These are phyloP conservation scores for Tipula helvola DNA, from an alignment of 2,888 invertebrate species.

Conservation along the genomic window DNA sequence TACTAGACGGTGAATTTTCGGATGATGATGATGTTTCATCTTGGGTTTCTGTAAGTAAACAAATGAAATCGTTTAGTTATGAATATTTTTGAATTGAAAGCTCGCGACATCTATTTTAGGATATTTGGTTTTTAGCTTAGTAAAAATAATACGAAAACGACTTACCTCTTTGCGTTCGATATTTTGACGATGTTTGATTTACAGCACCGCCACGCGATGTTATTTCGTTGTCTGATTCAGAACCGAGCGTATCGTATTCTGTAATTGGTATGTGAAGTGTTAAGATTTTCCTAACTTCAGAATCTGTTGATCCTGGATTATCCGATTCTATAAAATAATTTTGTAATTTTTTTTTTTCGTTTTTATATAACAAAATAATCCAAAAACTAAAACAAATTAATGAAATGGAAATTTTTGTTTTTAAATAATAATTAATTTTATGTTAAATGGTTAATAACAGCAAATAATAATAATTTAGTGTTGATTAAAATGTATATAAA, in stretches of 20 bases:
- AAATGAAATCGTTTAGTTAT: background rate
- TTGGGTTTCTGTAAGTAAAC: conserved; percentile 41
- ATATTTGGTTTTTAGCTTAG: too few relatives aligned
- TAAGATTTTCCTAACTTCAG: conserved; percentile 87
- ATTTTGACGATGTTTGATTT: conserved; percentile 29
- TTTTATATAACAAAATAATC: background rate
- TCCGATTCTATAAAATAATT: conserved; percentile 58
- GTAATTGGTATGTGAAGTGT: conserved; percentile 86
- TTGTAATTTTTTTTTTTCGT: conserved; percentile 15
- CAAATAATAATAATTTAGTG: background rate
- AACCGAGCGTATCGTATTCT: conserved; percentile 78
- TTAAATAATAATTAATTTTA: background rate
- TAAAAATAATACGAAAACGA: background rate
- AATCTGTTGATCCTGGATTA: conserved; percentile 91
- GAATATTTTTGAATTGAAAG: background rate
- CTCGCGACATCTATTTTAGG: too few relatives aligned
- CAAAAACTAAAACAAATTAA: background rate
- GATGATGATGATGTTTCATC: conserved; percentile 71
- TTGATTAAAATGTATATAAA: background rate
- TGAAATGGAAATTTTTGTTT: background rate
- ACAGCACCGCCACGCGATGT: conserved; percentile 45
- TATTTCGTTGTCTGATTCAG: conserved; percentile 69
- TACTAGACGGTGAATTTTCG: conserved; percentile 58
- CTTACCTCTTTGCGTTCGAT: conserved; percentile 34
- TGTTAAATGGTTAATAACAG: background rate